Evolutionary conservation across 2,113 vertebrate species (phyloP).

Genomic region (Ginglymostoma cirratum): DNA sequence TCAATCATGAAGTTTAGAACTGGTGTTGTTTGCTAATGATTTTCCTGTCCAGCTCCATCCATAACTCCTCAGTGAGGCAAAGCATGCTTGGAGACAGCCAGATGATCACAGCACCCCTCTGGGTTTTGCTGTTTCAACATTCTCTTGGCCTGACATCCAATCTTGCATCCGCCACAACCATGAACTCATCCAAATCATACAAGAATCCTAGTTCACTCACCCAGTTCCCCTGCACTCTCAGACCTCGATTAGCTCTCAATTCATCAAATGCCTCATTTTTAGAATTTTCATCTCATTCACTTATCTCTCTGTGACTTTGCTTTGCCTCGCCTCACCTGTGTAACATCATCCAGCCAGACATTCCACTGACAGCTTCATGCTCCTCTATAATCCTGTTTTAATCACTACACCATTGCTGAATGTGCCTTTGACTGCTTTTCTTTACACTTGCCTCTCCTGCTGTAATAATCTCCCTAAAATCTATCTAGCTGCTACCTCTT

Average conservation of each 20-base stretch:
- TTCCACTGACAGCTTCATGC: background rate
- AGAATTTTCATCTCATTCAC: background rate
- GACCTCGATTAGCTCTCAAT: background rate
- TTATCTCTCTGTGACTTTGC: background rate
- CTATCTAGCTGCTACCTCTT: background rate
- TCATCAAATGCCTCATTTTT: background rate
- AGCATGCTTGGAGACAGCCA: background rate
- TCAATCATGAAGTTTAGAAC: background rate
- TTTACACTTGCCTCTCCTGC: background rate
- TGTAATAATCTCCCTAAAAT: background rate
- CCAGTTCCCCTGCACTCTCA: background rate
- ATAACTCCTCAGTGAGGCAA: background rate
- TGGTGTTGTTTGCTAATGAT: background rate
- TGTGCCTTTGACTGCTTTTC: background rate
- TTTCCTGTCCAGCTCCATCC: background rate
- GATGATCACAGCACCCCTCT: background rate
- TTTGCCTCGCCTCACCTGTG: background rate
- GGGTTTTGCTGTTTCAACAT: background rate
- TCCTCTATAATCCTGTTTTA: background rate
- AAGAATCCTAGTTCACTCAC: background rate
- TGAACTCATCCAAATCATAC: background rate
- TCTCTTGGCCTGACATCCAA: background rate
- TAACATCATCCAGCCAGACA: background rate
- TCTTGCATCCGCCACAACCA: background rate
- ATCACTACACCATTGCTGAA: background rate